phyloP scores from a whole-genome alignment of 2,797 vertebrate species.

The Poecilia wingei region DNA sequence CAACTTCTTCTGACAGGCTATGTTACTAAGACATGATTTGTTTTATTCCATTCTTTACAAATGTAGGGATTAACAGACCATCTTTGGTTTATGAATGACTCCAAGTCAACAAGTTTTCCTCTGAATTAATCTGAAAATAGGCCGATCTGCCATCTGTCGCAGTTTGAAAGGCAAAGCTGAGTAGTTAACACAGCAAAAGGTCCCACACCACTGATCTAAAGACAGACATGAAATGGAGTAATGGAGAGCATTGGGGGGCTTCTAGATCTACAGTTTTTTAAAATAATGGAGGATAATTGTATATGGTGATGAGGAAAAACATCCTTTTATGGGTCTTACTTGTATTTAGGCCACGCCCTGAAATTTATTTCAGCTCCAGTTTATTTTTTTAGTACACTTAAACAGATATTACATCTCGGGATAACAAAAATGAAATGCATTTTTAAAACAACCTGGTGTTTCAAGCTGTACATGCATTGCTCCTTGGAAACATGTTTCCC shows the following conservation, averaged over 20 bases:
- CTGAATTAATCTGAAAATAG: neutral
- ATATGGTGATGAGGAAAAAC: neutral
- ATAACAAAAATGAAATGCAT: constrained; percentile 1
- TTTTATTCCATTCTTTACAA: neutral
- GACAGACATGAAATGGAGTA: neutral
- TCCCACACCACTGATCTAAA: neutral
- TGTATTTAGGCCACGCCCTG: neutral
- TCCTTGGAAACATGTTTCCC: neutral
- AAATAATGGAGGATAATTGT: neutral
- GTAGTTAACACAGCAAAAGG: neutral
- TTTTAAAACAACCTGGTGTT: neutral
- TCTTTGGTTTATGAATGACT: neutral
- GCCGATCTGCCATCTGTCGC: neutral
- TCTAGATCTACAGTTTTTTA: neutral
- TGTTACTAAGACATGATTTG: neutral
- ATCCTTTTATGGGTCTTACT: neutral
- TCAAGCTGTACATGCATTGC: neutral
- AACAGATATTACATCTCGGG: neutral
- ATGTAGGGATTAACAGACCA: neutral
- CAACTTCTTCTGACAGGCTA: neutral
- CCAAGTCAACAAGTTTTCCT: neutral
- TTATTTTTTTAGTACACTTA: neutral
- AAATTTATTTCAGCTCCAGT: neutral
- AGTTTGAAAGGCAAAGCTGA: neutral
- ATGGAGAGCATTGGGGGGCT: neutral